These are phyloP conservation scores for Prorops nasuta DNA, from an alignment of 1,140 invertebrate species.

Conservation along the genomic window DNA sequence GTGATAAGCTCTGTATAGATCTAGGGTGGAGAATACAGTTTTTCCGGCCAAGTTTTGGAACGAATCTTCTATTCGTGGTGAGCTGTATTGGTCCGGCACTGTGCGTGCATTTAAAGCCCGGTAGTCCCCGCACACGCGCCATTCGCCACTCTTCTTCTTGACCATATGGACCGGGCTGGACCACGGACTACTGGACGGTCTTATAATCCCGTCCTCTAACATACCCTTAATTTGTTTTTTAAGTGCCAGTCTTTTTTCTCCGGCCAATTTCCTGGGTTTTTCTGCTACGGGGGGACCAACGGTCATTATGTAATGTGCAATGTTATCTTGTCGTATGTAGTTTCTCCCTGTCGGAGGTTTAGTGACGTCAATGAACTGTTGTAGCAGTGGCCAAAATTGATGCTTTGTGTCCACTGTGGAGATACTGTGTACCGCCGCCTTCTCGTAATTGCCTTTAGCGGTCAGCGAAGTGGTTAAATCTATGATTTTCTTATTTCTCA, in stretches of 20 bases:
- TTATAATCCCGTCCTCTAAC: not conserved
- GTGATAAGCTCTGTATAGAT: too few species aligned
- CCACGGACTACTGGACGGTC: not conserved
- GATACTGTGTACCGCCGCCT: too few species aligned
- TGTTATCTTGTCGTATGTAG: too few species aligned
- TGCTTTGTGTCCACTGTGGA: too few species aligned
- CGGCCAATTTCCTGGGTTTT: not conserved
- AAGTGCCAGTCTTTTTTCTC: not conserved
- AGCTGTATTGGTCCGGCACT: not conserved
- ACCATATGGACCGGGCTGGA: not conserved
- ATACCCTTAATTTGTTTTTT: not conserved
- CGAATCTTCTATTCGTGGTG: too few species aligned
- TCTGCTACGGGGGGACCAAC: not conserved
- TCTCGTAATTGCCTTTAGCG: not conserved
- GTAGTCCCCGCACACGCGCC: constrained; percentile 2
- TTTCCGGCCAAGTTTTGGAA: too few species aligned
- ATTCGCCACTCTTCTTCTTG: not conserved
- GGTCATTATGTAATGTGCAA: not conserved
- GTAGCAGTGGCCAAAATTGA: not conserved
- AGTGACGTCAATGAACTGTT: not conserved
- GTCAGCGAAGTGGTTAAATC: constrained; percentile 9
- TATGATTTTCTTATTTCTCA: constrained; percentile 8
- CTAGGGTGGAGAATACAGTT: not conserved
- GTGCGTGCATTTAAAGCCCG: not conserved
- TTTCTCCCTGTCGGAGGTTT: too few species aligned